Base-by-base conservation (phyloP, 2,888 invertebrate genomes). In the Apodemia hepburni region DNA sequence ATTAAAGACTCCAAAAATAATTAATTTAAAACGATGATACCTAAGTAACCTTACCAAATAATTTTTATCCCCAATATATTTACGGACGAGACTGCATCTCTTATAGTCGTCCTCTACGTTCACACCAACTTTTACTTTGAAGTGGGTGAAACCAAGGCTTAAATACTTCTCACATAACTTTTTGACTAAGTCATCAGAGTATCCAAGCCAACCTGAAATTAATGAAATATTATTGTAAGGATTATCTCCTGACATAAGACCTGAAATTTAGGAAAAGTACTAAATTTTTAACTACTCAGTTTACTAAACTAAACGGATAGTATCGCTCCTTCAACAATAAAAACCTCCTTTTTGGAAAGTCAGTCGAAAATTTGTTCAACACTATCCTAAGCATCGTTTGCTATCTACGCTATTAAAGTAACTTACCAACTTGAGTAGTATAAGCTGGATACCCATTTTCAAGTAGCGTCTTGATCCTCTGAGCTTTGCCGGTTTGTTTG, bases 111-210 rank as follows among this genome's bases (percentile, higher is more conserved):
- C 95, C 66, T 95, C 92, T 18, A 97, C 79, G 81, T 95, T 94
- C 66, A 93, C 92, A 0, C 98, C 98, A n/a, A 98, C 97, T 92
- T 98, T 98, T 12, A 97, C 93, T 88, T 98, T 98, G 80, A 98
- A 98, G 61, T 95, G 93, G 0, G 93, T 95, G 79, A 96, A 97
- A 15, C 97, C 97, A 59, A 94, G 87, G 8, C 92, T 91, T 66
- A 97, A 77, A 78, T 95, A 97, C 79, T 96, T 94, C 63, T 93
- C 84, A 70, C 96, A 96, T 0, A 97, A 86, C 66, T 92, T 81
- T 65, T 92, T 87, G 4, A 98, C 94, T 72, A 94, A 93, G 61
- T 95, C 95, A 74, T 97, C 95, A 35, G 94, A 93, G 82, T 98
- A 98, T 0, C 97, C 97, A 69, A 98, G 78, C 98, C 98, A 98